Evolutionary conservation across 2,797 vertebrate species (phyloP).

Genomic region (Dromococcyx pavoninus): DNA sequence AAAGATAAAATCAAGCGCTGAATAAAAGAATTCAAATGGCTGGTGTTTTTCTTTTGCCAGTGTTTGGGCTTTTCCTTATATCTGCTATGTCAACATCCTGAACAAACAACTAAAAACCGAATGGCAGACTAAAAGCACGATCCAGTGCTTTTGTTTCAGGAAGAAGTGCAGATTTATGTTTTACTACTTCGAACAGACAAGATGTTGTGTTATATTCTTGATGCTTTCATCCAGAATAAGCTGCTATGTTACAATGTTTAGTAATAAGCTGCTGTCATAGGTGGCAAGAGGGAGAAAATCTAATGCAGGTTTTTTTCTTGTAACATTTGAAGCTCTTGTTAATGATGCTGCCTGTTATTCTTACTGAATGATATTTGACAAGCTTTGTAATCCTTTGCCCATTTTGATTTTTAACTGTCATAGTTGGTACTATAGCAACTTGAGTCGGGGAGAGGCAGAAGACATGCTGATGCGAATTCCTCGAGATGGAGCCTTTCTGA

Average conservation of each 20-base stretch:
- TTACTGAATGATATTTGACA: not conserved
- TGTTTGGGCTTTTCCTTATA: not conserved
- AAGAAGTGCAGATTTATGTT: not conserved
- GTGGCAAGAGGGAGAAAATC: not conserved
- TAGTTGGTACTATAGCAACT: slow-evolving; percentile 94
- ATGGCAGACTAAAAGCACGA: not conserved
- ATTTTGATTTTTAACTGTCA: not conserved
- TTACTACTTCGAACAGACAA: not conserved
- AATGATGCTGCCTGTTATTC: not conserved
- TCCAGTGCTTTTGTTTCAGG: not conserved
- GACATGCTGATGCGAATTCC: slow-evolving; percentile 94
- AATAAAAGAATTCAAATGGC: not conserved
- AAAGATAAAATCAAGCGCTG: not conserved
- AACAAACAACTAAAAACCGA: not conserved
- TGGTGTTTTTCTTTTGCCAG: not conserved
- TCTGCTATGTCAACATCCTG: not conserved
- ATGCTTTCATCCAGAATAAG: not conserved
- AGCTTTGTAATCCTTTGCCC: not conserved
- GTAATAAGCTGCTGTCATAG: not conserved
- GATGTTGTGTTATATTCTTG: not conserved
- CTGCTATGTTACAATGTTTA: not conserved
- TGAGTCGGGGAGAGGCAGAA: slow-evolving; percentile 93
- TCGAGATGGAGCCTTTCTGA: slow-evolving; percentile 94
- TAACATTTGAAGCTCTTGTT: not conserved
- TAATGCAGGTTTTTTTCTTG: not conserved